Evolutionary conservation across 2,888 invertebrate genomes (phyloP).

Genomic region (Synergus itoensis): DNA sequence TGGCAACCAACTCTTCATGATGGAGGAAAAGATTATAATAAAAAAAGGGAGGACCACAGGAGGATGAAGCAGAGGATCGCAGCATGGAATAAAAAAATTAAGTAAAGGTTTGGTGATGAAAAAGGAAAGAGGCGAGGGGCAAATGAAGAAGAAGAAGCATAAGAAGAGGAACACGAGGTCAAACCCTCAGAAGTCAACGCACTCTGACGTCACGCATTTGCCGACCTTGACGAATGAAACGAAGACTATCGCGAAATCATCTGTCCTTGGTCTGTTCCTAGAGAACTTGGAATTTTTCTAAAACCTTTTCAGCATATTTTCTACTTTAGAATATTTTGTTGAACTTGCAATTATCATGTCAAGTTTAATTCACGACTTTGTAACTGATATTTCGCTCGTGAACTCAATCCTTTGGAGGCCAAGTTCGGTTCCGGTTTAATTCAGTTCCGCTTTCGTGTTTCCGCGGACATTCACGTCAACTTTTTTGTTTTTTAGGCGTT

Average conservation of each 20-base stretch:
- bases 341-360: conserved; percentile 21
- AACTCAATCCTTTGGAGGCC: conserved; percentile 37
- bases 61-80: conserved; percentile 18
- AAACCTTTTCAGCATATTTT: background rate
- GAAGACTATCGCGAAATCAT: conserved; percentile 40
- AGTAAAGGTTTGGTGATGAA: background rate
- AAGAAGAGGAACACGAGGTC: conserved; percentile 67
- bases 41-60: conserved; percentile 10
- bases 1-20: background rate
- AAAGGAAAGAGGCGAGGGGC: conserved; percentile 8
- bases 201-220: conserved; percentile 70
- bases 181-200: conserved; percentile 73
- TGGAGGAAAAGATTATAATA: background rate
- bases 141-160: conserved; percentile 46
- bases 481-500: background rate
- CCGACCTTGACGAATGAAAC: conserved; percentile 51
- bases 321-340: background rate
- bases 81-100: conserved; percentile 6
- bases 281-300: background rate
- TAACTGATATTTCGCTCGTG: conserved; percentile 32
- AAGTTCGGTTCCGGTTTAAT: conserved; percentile 41
- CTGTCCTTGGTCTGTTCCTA: conserved; percentile 31
- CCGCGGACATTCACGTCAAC: background rate
- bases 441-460: conserved; percentile 40
- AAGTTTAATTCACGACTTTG: conserved; percentile 30